phyloP scores from a whole-genome alignment of 2,113 vertebrate species.

The Piaya cayana region DNA sequence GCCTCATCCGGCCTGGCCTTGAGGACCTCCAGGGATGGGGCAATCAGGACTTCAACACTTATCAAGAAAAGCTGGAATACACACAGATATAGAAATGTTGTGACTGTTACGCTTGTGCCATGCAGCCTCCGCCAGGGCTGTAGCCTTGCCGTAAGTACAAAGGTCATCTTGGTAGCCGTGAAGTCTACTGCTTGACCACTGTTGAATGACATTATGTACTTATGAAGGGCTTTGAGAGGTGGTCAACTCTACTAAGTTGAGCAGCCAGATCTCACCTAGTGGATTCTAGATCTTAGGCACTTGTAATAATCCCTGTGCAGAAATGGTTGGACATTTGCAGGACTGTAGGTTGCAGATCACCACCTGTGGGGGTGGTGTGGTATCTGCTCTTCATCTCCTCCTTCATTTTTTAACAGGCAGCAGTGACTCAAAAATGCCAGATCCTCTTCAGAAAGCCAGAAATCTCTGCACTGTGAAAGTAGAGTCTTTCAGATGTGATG shows the following conservation, averaged over 20 bases:
- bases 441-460: slow-evolving; percentile 5
- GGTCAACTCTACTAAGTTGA: not conserved
- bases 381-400: not conserved
- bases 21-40: too few species aligned
- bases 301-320: not conserved
- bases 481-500: slow-evolving; percentile 1
- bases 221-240: not conserved
- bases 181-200: not conserved
- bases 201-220: not conserved
- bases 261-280: not conserved
- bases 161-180: not conserved
- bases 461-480: not conserved
- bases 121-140: not conserved
- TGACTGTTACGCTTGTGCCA: not conserved
- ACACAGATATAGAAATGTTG: not conserved
- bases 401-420: not conserved
- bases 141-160: not conserved
- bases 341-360: not conserved
- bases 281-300: not conserved
- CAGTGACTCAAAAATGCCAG: slow-evolving; percentile 29
- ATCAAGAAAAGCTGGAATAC: not conserved
- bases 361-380: not conserved
- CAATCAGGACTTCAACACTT: too few species aligned
- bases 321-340: not conserved
- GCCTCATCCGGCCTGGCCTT: too few species aligned